Conservation (phyloP, 2,797 vertebrate species). For the Amazonetta brasiliensis region DNA sequence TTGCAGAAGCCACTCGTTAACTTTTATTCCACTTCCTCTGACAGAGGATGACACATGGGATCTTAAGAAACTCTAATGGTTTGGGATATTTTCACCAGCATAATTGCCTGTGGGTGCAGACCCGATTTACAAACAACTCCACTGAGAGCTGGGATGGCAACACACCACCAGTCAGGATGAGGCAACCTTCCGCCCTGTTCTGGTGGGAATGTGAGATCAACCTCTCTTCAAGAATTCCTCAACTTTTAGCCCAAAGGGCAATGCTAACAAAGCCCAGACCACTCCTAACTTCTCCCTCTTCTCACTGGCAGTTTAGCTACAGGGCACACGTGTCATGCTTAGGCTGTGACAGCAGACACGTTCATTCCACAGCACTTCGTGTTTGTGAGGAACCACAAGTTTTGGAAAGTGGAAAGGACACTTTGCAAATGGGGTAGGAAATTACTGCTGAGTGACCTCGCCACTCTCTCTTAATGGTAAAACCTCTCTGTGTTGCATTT, state of each 20-base stretch:
- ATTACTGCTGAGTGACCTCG: background rate
- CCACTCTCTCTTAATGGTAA: background rate
- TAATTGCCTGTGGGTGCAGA: background rate
- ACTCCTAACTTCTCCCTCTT: background rate
- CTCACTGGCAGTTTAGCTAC: background rate
- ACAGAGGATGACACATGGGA: background rate
- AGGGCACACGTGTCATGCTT: background rate
- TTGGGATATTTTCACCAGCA: background rate
- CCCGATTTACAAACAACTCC: background rate
- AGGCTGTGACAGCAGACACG: background rate
- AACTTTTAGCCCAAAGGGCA: background rate
- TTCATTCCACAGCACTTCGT: background rate
- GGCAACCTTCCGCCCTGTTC: background rate
- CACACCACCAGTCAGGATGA: background rate
- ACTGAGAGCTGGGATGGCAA: background rate
- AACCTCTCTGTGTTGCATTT: background rate
- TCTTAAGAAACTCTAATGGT: background rate
- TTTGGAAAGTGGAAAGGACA: background rate
- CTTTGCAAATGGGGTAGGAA: background rate
- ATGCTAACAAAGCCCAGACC: background rate
- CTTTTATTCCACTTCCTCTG: background rate
- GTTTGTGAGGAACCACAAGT: background rate
- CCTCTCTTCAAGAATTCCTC: background rate
- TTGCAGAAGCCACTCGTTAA: background rate
- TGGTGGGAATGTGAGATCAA: background rate